Evolutionary conservation across 2,113 vertebrate genomes (phyloP).

Genomic region (Fregetta grallaria): DNA sequence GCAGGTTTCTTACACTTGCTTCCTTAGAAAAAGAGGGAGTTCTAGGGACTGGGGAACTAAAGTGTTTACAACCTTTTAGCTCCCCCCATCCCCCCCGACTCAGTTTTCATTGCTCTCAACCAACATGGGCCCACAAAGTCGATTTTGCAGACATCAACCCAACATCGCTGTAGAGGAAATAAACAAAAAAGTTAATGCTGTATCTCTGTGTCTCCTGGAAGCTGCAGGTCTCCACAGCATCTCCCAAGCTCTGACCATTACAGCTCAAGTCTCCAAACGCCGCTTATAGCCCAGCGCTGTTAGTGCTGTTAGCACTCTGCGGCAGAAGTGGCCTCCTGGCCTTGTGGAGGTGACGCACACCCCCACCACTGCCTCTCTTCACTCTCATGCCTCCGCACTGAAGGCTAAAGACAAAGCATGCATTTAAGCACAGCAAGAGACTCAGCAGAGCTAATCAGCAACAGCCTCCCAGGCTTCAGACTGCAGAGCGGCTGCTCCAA

Average conservation of each 20-base stretch:
- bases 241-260: not conserved
- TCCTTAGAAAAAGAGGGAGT: not conserved
- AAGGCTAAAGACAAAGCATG: not conserved
- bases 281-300: not conserved
- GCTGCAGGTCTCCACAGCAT: not conserved
- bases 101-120: not conserved
- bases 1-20: not conserved
- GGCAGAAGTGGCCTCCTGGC: not conserved
- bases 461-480: not conserved
- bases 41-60: not conserved
- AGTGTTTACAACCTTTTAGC: not conserved
- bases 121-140: fast-evolving
- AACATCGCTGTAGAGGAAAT: not conserved
- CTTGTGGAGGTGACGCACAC: not conserved
- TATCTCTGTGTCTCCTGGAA: not conserved
- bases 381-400: fast-evolving
- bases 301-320: not conserved
- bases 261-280: not conserved
- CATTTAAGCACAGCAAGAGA: not conserved
- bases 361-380: not conserved
- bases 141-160: not conserved
- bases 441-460: not conserved
- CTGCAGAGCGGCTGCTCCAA: not conserved
- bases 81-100: not conserved
- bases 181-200: not conserved